These are phyloP conservation scores for Drosophila sp. DNA, from an alignment of 1,140 invertebrate species.

Conservation along the genomic window DNA sequence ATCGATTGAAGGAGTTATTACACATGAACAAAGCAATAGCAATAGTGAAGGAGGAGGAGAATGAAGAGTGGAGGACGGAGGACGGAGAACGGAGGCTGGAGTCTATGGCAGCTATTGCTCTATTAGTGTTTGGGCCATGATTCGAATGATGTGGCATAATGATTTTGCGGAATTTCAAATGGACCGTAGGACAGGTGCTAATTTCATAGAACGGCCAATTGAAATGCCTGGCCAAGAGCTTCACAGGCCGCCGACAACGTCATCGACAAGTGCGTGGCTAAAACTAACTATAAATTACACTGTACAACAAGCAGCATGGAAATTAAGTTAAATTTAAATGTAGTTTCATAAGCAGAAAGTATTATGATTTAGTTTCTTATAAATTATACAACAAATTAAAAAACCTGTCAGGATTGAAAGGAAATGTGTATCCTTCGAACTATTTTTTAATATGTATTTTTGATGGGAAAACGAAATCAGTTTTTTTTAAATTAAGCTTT, in stretches of 20 bases:
- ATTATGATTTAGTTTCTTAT: too few species aligned
- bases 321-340: not conserved
- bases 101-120: constrained; percentile 72
- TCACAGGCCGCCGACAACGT: constrained; percentile 67
- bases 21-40: constrained; percentile 68
- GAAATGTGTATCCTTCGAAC: too few species aligned
- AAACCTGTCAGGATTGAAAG: too few species aligned
- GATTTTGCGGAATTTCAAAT: constrained; percentile 82
- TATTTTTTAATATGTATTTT: too few species aligned
- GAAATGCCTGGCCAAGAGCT: constrained; percentile 65
- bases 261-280: constrained; percentile 67
- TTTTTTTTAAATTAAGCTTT: too few species aligned
- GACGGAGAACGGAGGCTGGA: constrained; percentile 2
- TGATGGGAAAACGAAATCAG: too few species aligned
- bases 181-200: constrained; percentile 80
- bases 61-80: not conserved
- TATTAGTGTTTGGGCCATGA: constrained; percentile 73
- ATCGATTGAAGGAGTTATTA: constrained; percentile 83
- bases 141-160: constrained; percentile 70
- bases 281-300: constrained; percentile 77
- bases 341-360: not conserved
- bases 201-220: constrained; percentile 83
- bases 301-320: constrained; percentile 16
- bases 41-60: constrained; percentile 3
- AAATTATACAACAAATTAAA: too few species aligned